Evolutionary conservation across 2,797 vertebrate genomes (phyloP), one percentile per base, ranked within the genome.

Genomic region (Momotus momota): DNA sequence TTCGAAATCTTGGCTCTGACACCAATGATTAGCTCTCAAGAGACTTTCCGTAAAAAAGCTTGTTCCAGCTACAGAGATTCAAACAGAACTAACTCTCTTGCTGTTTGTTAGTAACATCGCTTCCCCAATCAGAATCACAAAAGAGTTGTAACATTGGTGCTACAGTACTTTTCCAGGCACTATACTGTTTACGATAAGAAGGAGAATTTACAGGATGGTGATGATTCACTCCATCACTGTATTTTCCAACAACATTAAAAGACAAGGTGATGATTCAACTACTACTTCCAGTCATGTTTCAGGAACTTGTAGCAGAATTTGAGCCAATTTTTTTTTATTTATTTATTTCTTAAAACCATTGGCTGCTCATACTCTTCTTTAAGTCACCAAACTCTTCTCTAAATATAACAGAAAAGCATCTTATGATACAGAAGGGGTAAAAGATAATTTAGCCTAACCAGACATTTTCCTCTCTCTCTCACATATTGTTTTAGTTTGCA

Each of bases 161-260:
- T 57, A 25, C 51, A 45, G 67, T 64, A 80, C 43, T 88, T 95
- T 79, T 81, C 72, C 67, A 88, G 64, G 54, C 14, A 29, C 23
- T 54, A 6, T 45, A 62, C 21, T 71, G 58, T 86, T 90, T 92
- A 82, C 3, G 0, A 23, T 80, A 95, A 79, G 74, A 62, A 87
- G 61, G 21, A 83, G 18, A 93, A 75, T 23, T 90, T 88, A 70
- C 51, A 67, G 91, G 71, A 90, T 1, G 6, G 43, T 48, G 67
- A 69, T 94, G 86, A 95, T 71, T 94, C 80, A 92, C 17, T 72
- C 51, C 15, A 14, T 41, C 80, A 55, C 0, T 4, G 19, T 86
- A 70, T 94, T 96, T 96, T 88, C 86, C 77, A 82, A 83, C 22
- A n/a, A 40, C 41, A 55, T 86, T 85, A 57, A 82, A 82, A 86